These are phyloP conservation scores for Gorsachius magnificus DNA, from an alignment of 2,797 vertebrate species.

Conservation along the genomic window DNA sequence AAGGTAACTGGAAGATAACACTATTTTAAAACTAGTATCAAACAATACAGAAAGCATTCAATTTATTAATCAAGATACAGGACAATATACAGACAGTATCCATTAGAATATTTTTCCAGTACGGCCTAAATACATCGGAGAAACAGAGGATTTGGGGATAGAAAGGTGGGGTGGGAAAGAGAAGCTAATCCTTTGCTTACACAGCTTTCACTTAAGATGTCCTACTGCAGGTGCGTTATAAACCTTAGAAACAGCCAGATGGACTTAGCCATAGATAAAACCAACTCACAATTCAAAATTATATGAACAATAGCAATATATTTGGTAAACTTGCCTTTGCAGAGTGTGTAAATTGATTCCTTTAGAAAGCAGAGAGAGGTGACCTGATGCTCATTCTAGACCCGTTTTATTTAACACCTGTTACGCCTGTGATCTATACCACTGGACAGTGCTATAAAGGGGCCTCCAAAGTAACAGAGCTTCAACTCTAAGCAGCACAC, in stretches of 20 bases:
- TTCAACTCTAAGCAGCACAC: background rate
- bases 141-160: background rate
- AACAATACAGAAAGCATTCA: background rate
- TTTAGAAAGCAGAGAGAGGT: background rate
- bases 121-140: background rate
- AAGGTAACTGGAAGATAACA: background rate
- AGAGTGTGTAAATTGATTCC: background rate
- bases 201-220: background rate
- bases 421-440: rapidly evolving
- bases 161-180: background rate
- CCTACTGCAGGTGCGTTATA: background rate
- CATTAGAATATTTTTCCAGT: background rate
- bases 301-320: background rate
- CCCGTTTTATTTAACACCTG: background rate
- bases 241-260: background rate
- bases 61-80: background rate
- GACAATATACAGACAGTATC: background rate
- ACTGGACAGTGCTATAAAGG: background rate
- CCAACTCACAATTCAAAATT: background rate
- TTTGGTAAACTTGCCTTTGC: background rate
- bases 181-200: background rate
- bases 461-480: background rate
- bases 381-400: background rate
- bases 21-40: background rate
- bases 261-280: background rate